Base-by-base conservation (phyloP, 2,888 invertebrate species). In the Lamproptera curius region DNA sequence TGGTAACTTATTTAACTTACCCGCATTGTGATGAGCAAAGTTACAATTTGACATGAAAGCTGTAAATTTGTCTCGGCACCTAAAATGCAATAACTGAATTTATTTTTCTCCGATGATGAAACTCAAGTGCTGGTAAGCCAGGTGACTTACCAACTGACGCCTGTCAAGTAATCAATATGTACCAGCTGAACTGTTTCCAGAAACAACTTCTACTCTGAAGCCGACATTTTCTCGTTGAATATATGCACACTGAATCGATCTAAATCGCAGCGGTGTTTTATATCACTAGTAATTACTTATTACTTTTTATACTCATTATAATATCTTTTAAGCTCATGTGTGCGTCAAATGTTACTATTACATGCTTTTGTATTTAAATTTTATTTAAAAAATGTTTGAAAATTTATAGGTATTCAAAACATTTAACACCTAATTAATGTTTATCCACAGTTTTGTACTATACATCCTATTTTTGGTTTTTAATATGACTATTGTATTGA, bases 181-280 rank as follows among this genome's bases (percentile, higher is more conserved):
- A 1, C 9, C 1, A 40, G 28, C 9, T 46, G 40, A 36, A 46
- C 13, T 14, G 9, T n/a, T 40, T 46, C 6, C 42, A 36, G 10
- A 35, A 42, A 15, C 47, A 42, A 17, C 8, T 47, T 31, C 11
- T 16, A 2, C 42, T 47, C 5, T 5, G 13, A 17, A 13, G 1
- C 16, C 40, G 9, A 34, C 40, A 1, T 42, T 16, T 35, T 17
- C 36, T 13, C 47, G 5, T n/a, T 42, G 10, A 37, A 31, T 13
- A 31, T 37, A 3, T 47, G 31, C n/a, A 42, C 42, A 9, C 15
- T 47, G 6, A 11, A 10, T n/a, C 16, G 46, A 11, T 36, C 37
- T 35, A 26, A n/a, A 35, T 40, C 15, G 11, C 40, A n/a, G 11
- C 35, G 23, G 46, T 46, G 33, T 1, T 26, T n/a, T 14, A 34